Conservation (phyloP, 2,888 invertebrate genomes). For the Plebejus melissa region DNA sequence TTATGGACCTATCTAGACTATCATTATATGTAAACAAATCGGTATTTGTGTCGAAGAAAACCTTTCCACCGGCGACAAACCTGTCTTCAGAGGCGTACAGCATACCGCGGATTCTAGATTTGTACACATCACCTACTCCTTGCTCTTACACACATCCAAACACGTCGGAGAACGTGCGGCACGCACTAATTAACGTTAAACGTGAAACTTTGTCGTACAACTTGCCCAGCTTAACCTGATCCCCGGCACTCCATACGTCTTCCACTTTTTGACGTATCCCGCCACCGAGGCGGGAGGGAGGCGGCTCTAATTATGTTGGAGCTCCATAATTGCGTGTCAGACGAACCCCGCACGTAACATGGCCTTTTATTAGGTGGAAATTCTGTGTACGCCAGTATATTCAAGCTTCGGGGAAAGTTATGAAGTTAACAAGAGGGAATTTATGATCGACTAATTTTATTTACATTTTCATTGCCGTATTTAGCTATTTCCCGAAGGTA, state of each 20-base stretch:
- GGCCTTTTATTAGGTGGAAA: constrained; percentile 78
- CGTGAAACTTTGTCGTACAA: constrained; percentile 68
- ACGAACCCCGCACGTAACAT: constrained; percentile 73
- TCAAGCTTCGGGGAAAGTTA: constrained; percentile 58
- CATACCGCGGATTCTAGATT: constrained; percentile 33
- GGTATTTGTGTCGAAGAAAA: constrained; percentile 20
- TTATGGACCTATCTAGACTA: neutral
- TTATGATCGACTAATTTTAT: constrained; percentile 33
- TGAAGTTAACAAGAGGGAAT: constrained; percentile 47
- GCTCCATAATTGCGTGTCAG: constrained; percentile 72
- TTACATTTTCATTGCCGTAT: constrained; percentile 19
- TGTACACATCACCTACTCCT: constrained; percentile 45
- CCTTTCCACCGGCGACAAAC: neutral
- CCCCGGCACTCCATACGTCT: constrained; percentile 55
- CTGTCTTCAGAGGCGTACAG: constrained; percentile 30
- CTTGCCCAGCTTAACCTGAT: constrained; percentile 57
- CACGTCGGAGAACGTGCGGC: constrained; percentile 65
- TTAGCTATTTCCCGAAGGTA: constrained; percentile 1
- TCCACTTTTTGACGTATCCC: constrained; percentile 48
- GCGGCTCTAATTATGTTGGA: constrained; percentile 59
- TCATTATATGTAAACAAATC: constrained; percentile 13
- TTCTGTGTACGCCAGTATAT: constrained; percentile 69
- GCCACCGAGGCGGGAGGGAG: constrained; percentile 49
- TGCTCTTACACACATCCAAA: constrained; percentile 55
- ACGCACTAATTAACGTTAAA: constrained; percentile 77